Base-by-base conservation (phyloP, 92 coral and sea anemone genomes). In the Scolanthus callimorphus region DNA sequence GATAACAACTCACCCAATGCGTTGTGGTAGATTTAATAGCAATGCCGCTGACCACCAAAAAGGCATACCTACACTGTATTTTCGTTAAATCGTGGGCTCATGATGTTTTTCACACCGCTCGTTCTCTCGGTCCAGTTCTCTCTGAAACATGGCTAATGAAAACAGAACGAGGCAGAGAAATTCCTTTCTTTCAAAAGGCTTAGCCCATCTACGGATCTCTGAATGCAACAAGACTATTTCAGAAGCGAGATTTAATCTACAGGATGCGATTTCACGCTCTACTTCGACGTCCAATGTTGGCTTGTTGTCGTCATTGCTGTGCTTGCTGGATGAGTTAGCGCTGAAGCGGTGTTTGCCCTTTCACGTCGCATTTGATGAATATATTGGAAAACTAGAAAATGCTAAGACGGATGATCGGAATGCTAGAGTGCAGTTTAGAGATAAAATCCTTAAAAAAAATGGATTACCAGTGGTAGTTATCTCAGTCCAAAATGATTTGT, bases 381-480 rank as follows among this genome's bases (percentile, higher is more conserved):
- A 70, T 46, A 53, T 68, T 47, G 70, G 69, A 25, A 71, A 71
- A 38, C 49, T 71, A 37, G 70, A 51, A 51, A 34, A 34, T 34
- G 6, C 43, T 6, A 57, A 27, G 27, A 70, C 68, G 30, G 20
- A 39, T 8, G 25, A 25, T 50, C 46, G 44, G 34, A 71, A 53
- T 49, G 69, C 78, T 27, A 25, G 60, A 43, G 73, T 63, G 20
- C 65, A 73, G 49, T 73, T 73, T 62, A 73, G 80, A 72, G 80
- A 63, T 60, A 63, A 62, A 39, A 17, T 73, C 27, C 79, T 73
- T 37, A 72, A 63, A 51, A 73, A 24, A 29, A 20, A 65, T 51
- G 62, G 71, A 50, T 55, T 63, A 44, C 73, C 80, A 31, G 80
- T 73, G 21, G 3, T 73, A 15, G 61, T 73, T 20, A 58, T 46